Percentiles rank a stretch among this genome's conserved stretches.
Evolutionary conservation across 2,113 vertebrate genomes (phyloP).

Genomic region (Merops nubicus): DNA sequence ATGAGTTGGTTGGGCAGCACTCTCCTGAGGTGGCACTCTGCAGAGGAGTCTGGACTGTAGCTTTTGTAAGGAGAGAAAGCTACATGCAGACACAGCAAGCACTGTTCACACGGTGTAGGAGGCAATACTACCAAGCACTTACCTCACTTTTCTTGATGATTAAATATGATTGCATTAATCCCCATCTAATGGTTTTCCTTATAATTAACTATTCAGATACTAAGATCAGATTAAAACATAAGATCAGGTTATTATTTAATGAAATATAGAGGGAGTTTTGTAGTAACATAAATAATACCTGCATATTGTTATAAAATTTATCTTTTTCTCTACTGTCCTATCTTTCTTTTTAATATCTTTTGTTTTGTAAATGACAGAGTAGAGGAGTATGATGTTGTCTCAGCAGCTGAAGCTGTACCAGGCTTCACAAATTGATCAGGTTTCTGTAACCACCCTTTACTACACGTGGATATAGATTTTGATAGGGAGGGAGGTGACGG

Average conservation of each 20-base stretch:
- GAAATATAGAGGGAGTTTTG: not conserved
- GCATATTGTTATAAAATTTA: not conserved
- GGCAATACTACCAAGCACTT: not conserved
- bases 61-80: not conserved
- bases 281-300: not conserved
- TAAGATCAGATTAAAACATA: not conserved
- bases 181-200: not conserved
- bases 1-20: not conserved
- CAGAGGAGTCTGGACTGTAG: not conserved
- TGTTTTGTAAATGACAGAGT: not conserved
- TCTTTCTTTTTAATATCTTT: not conserved
- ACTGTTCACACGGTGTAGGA: not conserved
- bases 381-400: not conserved
- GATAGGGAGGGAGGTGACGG: not conserved
- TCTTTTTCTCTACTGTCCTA: not conserved
- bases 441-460: not conserved
- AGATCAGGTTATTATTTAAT: not conserved
- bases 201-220: not conserved
- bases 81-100: not conserved
- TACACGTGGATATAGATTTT: not conserved
- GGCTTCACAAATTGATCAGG: not conserved
- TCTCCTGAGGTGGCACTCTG: not conserved
- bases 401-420: not conserved
- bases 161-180: not conserved
- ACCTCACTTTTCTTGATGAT: not conserved